Evolutionary conservation across 64 coral and sea anemone genomes (phyloP), one percentile per base, ranked within the genome.

Genomic region (Montipora capricornis): DNA sequence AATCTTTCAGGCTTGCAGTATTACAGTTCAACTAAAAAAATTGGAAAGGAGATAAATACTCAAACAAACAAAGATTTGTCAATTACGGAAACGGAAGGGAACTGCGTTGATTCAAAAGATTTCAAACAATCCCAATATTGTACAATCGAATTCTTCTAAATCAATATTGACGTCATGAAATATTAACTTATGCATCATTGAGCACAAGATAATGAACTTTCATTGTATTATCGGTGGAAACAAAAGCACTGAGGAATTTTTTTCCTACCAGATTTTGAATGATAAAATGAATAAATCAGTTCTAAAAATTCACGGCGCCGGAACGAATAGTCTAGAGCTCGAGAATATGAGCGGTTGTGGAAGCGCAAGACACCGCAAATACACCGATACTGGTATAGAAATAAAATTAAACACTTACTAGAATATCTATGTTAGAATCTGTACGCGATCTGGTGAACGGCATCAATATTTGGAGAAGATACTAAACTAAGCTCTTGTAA

Each of bases 401-500:
- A 71, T 71, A 24, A n/a, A 20, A 71, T 71, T 71, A 5, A 71
- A 71, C 4, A 0, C 68, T 71, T 6, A 71, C 1, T 17, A n/a
- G 10, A n/a, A 68, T 17, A 68, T 68, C 17, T 68, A 13, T 17
- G 13, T 68, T 68, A 19, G 64, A 68, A 68, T 68, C 64, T 68
- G 14, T n/a, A n/a, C 4, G 44, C 6, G 79, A 24, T 60, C 55
- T 37, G 9, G 4, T 44, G 12, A 44, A 60, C 17, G 0, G 51
- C 62, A 86, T 20, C 66, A 86, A 86, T 86, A 86, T 71, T 71
- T 71, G 20, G 68, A 47, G 16, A 86, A 50, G 16, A 66, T 11
- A 71, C 68, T 86, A 71, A 86, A 70, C 64, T 71, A 20, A 86
- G 45, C 82, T 73, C 82, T 86, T 86, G 45, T 71, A 10, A 86